Evolutionary conservation across 2,797 vertebrate species (phyloP), one percentile per base, ranked within the genome.

Genomic region (Columba guinea): DNA sequence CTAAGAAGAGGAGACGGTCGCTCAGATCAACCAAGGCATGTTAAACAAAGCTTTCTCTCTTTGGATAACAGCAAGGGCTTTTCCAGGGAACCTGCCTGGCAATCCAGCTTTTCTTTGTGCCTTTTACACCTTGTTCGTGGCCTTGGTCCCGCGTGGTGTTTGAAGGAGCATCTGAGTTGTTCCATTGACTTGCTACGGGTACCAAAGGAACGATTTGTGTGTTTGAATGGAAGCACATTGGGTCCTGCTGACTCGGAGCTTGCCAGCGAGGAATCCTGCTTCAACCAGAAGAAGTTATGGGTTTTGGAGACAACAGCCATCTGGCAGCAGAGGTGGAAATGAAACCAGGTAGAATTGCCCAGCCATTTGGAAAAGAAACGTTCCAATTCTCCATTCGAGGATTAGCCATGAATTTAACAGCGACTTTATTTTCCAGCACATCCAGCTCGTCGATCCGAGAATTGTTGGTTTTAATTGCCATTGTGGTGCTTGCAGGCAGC

Each of bases 291-390:
- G 82, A 86, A 94, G 87, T 71, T 93, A 94, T 0, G 11, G 78
- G 87, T 95, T 94, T 94, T 96, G 94, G 93, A 96, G 94, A 60
- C 87, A 84, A 75, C 55, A 85, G 79, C 87, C 63, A 41, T 96
- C 93, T 97, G 95, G 94, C 96, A 97, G 90, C 79, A 67, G 89
- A 78, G 74, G 91, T 96, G 96, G 96, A 97, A 96, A 95, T 51
- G 76, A 89, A 95, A 95, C 37, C 78, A 96, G 92, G 95, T 96
- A 93, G 94, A 92, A 79, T 89, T 96, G 91, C 71, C 76, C 84
- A 87, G 89, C 55, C 26, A 0, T 73, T 93, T 70, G 96, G 94
- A 96, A 97, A 97, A 96, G 83, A 93, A 93, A 84, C 5, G 90
- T 71, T 95, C 94, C 93, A 96, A 87, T 94, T 96, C 94, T 93